Evolutionary conservation across 2,888 invertebrate genomes (phyloP), one percentile per base, ranked within the genome.

Genomic region (Cotesia congregata): DNA sequence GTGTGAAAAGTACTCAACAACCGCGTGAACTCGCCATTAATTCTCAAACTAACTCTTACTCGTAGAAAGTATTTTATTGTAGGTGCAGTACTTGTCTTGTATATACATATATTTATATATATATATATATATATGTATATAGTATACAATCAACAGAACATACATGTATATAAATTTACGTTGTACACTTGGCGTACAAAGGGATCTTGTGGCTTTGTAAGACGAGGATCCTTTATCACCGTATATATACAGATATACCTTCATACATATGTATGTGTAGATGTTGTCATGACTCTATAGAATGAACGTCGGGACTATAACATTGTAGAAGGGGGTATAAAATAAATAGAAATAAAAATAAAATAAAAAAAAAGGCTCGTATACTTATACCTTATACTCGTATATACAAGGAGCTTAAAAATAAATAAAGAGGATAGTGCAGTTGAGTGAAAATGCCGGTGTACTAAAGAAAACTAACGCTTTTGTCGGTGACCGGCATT

Each of bases 401-500:
- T 62, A 62, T n/a, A 62, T 15, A 17, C 17, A 60, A 15, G 69
- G 41, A 12, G 39, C 59, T 12, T 69, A 65, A 68, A 64, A 65
- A 15, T 65, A 30, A 39, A 59, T 30, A 67, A 59, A 17, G 67
- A n/a, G 38, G 64, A 72, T 65, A 74, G 50, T 67, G 79, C 78
- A 80, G 78, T 78, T 74, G 77, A 80, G 79, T 80, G 82, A 82
- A 82, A 82, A 82, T 82, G 77, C 60, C 74, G 76, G 79, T 74
- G 73, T 30, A 30, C 3, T 30, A 76, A 80, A 75, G 77, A 80
- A 78, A 77, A 77, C 78, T 79, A 76, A 80, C 72, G 77, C 84
- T 85, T 85, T 85, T 85, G 85, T 85, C 83, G 85, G 82, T 83
- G 79, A 75, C 80, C 75, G 81, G 83, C 83, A 82, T 85, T 85